phyloP scores from a whole-genome alignment of 2,888 invertebrate genomes.

The Chirona hameri region DNA sequence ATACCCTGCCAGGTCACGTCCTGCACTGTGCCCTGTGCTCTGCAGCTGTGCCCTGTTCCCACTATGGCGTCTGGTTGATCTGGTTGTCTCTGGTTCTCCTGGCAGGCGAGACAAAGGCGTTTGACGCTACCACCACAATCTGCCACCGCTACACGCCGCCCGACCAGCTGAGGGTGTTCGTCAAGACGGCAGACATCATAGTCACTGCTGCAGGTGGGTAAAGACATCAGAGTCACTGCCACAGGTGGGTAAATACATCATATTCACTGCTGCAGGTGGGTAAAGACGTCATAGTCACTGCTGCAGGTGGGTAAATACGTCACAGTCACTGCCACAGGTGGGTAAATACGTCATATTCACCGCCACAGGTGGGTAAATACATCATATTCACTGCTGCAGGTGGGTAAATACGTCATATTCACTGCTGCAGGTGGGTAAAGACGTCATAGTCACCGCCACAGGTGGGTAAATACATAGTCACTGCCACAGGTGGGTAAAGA shows the following conservation, averaged over 20 bases:
- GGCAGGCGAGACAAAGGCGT: neutral
- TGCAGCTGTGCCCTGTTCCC: no score
- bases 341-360: slow-evolving; percentile 40
- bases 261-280: slow-evolving; percentile 53
- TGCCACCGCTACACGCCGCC: slow-evolving; percentile 83
- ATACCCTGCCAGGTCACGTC: no score
- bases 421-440: slow-evolving; percentile 44
- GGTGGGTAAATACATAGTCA: slow-evolving; percentile 51
- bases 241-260: slow-evolving; percentile 67
- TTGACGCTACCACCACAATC: slow-evolving; percentile 84
- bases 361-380: slow-evolving; percentile 41
- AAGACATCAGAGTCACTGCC: slow-evolving; percentile 32
- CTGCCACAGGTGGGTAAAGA: neutral
- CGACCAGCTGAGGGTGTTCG: slow-evolving; percentile 65
- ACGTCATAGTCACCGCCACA: slow-evolving; percentile 68
- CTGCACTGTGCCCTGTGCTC: no score
- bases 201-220: slow-evolving; percentile 67
- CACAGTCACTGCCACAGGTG: slow-evolving; percentile 69
- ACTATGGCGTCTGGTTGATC: no score
- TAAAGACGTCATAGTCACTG: neutral
- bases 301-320: slow-evolving; percentile 66
- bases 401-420: neutral
- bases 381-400: slow-evolving; percentile 40
- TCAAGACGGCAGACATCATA: slow-evolving; percentile 71
- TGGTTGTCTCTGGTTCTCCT: no score